phyloP scores from a whole-genome alignment of 2,797 vertebrate genomes.

The Enteromius afrohamiltoni region DNA sequence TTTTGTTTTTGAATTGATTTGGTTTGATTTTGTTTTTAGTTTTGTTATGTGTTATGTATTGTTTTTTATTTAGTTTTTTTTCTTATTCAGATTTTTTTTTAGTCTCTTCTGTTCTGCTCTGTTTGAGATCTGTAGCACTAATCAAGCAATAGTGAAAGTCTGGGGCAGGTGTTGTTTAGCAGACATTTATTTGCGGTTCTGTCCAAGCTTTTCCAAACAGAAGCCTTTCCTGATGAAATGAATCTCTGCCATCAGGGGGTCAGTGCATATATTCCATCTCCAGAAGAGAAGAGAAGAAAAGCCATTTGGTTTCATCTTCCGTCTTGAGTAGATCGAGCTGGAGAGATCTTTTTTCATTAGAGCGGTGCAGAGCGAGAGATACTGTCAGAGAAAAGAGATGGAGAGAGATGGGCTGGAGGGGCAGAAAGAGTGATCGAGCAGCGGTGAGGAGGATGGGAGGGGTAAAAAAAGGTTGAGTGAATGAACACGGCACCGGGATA shows the following conservation, averaged over 20 bases:
- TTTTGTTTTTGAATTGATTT: too few species aligned
- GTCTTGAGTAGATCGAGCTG: conserved; percentile 83
- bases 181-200: conserved; percentile 59
- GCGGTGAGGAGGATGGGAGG: conserved; percentile 35
- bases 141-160: neutral
- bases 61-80: neutral
- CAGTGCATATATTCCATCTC: conserved; percentile 85
- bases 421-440: conserved; percentile 44
- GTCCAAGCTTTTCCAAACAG: conserved; percentile 72
- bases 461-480: conserved; percentile 34
- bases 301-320: conserved; percentile 87
- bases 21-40: too few species aligned
- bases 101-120: neutral
- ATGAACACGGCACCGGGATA: conserved; percentile 41
- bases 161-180: conserved; percentile 21
- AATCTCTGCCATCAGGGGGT: conserved; percentile 83
- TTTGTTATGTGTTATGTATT: too few species aligned
- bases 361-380: conserved; percentile 76
- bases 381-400: conserved; percentile 66
- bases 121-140: neutral
- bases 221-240: conserved; percentile 78
- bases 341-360: conserved; percentile 87
- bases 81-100: neutral
- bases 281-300: conserved; percentile 72
- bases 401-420: conserved; percentile 61